Base-by-base conservation (phyloP, 2,797 vertebrate genomes). In the Peromyscus melanophrys region DNA sequence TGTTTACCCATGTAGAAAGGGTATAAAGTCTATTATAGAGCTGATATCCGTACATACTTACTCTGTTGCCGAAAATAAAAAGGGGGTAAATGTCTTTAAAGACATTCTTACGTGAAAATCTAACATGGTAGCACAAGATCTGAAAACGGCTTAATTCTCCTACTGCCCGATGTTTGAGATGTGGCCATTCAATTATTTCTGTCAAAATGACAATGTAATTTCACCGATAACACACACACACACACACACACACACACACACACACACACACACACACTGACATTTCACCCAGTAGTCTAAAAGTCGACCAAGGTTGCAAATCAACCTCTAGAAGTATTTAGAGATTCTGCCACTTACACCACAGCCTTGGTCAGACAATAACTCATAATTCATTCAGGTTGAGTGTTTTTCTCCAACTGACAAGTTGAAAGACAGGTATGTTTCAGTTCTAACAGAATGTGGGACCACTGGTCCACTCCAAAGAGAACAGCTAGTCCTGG, bases 1-100 rank as follows among this genome's bases (percentile, higher is more conserved):
- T 93, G 91, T 92, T 96, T 94, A 93, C 73, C 91, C 75, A 92
- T 57, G n/a, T 69, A 82, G 46, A 80, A 93, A 96, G 89, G 84
- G 19, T 69, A 86, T 92, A 49, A 69, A 78, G 84, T 80, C 89
- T 84, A 93, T 94, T 78, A 67, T 31, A 88, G 73, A 40, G 46
- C 63, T 82, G 67, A 23, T 80, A 57, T 65, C 57, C 87, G 93
- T 49, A 83, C 77, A 93, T 80, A 86, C 94, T 96, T 96, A 97
- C n/a, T 43, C 23, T 91, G 11, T 19, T 52, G 19, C 67, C n/a
- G 65, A 94, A 92, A 82, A 71, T 12, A 73, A 77, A 59, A 40
- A 27, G 57, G 29, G 1, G 7, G 6, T 31, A 91, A 80, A 67
- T 83, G 5, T 91, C 90, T 61, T 82, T 65, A 25, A 40, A 94